Percentiles rank a stretch among this genome's conserved stretches.
Conservation (phyloP, 2,888 invertebrate species). For the Drosophila monieri region DNA sequence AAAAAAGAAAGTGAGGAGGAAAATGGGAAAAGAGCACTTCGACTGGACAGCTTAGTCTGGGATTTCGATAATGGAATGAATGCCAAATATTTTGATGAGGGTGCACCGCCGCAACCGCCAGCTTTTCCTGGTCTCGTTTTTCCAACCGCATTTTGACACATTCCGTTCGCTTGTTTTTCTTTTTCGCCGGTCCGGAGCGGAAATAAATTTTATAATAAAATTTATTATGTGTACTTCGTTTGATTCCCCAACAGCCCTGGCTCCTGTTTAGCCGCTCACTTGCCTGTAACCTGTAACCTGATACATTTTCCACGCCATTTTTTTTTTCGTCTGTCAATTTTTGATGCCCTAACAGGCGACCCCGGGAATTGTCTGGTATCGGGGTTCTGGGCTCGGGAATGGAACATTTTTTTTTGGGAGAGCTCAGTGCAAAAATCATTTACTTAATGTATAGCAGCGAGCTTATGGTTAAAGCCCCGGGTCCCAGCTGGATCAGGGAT, state of each 20-base stretch:
- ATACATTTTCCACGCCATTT: conserved; percentile 62
- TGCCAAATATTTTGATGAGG: conserved; percentile 81
- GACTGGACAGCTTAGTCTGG: conserved; percentile 63
- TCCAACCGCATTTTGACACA: conserved; percentile 77
- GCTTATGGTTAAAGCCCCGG: conserved; percentile 23
- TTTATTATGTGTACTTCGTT: conserved; percentile 59
- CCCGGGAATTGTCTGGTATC: background rate
- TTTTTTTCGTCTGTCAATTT: conserved; percentile 64
- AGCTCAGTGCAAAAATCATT: conserved; percentile 64
- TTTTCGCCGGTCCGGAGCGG: conserved; percentile 16
- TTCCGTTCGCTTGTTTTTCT: conserved; percentile 20
- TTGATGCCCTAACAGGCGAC: conserved; percentile 48
- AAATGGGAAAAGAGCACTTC: conserved; percentile 19
- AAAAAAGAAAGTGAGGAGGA: conserved; percentile 11
- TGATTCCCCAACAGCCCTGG: conserved; percentile 21
- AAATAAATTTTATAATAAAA: conserved; percentile 80
- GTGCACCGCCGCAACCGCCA: conserved; percentile 42
- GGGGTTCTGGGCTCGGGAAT: background rate
- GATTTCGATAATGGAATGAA: conserved; percentile 80
- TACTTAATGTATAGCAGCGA: conserved; percentile 63
- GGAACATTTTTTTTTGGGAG: conserved; percentile 19
- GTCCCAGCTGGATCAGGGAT: conserved; percentile 44
- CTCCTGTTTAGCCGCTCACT: conserved; percentile 64
- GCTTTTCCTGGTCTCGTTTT: conserved; percentile 18
- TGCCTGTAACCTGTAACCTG: conserved; percentile 77